Conservation (phyloP, 2,113 vertebrate species). For the Bombycilla garrulus region DNA sequence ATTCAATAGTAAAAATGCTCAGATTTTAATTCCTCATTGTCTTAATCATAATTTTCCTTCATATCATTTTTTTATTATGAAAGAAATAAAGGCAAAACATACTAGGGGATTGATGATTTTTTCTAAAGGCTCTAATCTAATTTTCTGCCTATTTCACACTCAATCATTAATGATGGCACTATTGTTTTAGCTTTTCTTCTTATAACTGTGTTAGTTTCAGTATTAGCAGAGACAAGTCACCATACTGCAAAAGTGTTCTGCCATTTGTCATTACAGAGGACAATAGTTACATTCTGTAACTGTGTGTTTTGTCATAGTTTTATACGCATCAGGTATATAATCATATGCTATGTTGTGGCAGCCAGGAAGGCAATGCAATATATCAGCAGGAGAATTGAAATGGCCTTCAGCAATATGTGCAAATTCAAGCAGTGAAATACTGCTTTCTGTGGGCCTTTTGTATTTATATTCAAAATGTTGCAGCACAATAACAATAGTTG, state of each 20-base stretch:
- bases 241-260: not conserved
- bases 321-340: not conserved
- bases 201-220: not conserved
- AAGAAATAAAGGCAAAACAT: not conserved
- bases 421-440: slow-evolving; percentile 37
- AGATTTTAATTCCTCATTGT: not conserved
- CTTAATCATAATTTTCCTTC: not conserved
- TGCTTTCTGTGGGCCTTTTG: slow-evolving; percentile 32
- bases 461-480: slow-evolving; percentile 65
- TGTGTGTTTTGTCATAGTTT: not conserved
- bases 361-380: not conserved
- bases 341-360: not conserved
- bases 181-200: not conserved
- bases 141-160: not conserved
- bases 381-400: not conserved
- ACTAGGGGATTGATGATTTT: not conserved
- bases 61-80: not conserved
- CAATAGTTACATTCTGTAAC: not conserved
- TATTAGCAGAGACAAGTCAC: not conserved
- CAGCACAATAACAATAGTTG: slow-evolving; percentile 27
- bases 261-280: not conserved
- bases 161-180: not conserved
- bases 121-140: not conserved
- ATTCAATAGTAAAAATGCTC: not conserved
- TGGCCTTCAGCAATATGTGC: not conserved